Base-by-base conservation (phyloP, 2,113 vertebrate genomes). In the Lichenostomus cassidix region DNA sequence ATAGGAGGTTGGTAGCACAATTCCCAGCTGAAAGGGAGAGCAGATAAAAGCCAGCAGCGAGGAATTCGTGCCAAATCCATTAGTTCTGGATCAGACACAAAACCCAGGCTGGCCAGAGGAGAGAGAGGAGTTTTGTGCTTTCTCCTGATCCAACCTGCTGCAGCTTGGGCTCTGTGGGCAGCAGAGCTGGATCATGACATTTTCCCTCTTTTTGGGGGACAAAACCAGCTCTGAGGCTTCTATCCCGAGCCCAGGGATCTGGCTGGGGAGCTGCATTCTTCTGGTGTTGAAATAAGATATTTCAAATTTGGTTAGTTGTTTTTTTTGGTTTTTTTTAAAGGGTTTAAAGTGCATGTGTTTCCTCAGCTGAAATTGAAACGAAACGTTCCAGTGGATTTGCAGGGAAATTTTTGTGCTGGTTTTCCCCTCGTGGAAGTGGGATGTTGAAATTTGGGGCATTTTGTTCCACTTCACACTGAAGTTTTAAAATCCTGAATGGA, bases 341-440 rank as follows among this genome's bases (percentile, higher is more conserved):
- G n/a, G 80, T 93, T 96, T 89, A 94, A 96, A 95, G 94, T 92
- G 91, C 90, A 85, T 52, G 79, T 17, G 2, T 95, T 94, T 89
- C 89, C 87, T 83, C 81, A 94, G 94, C 95, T 73, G 77, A 83
- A 89, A 93, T 37, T n/a, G 89, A 89, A 95, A 47, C 0, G 16
- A 58, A 94, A 70, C n/a, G 25, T 94, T 95, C 94, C 93, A 83
- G 85, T 0, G 1, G 68, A 82, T 94, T 91, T 65, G 79, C 81
- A 71, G 53, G 88, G 92, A 64, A 76, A 81, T 67, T 86, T 75
- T 52, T 27, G 39, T 89, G 81, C 89, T 90, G 7, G 0, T 95
- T 97, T 94, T 71, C 91, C 91, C 89, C 83, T 87, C 1, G 31
- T 88, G 69, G 44, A 89, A 75, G 83, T 71, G 82, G 8, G 53